A percentile compares a stretch with the other conserved stretches of the same genome.
These are phyloP conservation scores for Venusia cambrica DNA, from an alignment of 2,888 invertebrate species.

Conservation along the genomic window DNA sequence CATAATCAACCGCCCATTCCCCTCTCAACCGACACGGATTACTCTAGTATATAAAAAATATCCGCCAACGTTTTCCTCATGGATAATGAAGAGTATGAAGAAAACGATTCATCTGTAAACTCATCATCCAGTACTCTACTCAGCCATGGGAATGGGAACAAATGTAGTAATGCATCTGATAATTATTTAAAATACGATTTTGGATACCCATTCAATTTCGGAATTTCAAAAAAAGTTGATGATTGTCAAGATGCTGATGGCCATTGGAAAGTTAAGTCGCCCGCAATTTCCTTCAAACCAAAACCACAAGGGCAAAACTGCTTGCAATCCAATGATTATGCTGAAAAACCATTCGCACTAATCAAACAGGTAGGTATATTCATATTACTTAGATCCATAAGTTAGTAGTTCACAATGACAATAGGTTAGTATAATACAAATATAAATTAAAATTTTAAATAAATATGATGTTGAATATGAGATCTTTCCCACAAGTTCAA, in stretches of 20 bases:
- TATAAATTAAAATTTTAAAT: too few species aligned
- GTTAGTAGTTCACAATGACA: too few species aligned
- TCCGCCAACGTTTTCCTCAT: conserved; percentile 7
- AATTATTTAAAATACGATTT: conserved; percentile 17
- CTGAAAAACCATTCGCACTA: too few species aligned
- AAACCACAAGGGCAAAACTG: conserved; percentile 22
- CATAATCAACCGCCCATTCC: too few species aligned
- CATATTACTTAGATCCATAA: too few species aligned
- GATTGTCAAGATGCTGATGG: too few species aligned
- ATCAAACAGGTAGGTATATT: too few species aligned
- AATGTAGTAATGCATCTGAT: conserved; percentile 6
- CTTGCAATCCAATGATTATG: conserved; percentile 16
- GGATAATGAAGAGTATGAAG: conserved; percentile 18
- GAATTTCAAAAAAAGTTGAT: conserved; percentile 8
- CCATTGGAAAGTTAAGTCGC: conserved; percentile 2
- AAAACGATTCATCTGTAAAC: conserved; percentile 12
- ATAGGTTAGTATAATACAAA: too few species aligned
- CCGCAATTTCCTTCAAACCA: conserved; percentile 1
- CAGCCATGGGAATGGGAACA: conserved; percentile 2
- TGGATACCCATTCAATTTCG: conserved; percentile 13
- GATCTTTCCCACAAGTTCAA: too few species aligned
- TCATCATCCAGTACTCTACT: conserved; percentile 12
- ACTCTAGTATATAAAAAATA: neutral
- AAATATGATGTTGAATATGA: too few species aligned
- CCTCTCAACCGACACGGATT: neutral